Conservation (phyloP, 2,888 invertebrate genomes). For the Helicoverpa assulta region DNA sequence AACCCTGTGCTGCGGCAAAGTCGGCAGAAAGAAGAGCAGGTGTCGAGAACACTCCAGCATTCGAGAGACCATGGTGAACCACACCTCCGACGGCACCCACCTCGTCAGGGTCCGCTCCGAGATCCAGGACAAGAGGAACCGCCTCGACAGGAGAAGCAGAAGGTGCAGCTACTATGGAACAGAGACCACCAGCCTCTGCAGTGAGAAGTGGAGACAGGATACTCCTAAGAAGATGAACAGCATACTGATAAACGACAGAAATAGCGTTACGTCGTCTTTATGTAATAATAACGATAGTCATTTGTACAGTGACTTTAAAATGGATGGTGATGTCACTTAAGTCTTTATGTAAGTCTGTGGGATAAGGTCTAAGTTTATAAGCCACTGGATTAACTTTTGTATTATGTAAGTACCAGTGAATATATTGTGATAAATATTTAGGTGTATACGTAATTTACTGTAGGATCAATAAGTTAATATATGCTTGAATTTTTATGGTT, state of each 20-base stretch:
- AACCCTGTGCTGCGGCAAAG: slow-evolving; percentile 92
- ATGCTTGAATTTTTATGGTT: not conserved
- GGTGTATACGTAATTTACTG: not conserved
- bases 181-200: slow-evolving; percentile 74
- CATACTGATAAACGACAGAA: slow-evolving; percentile 64
- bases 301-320: slow-evolving; percentile 62
- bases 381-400: not conserved
- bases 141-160: slow-evolving; percentile 63
- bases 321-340: slow-evolving; percentile 63
- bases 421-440: not conserved
- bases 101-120: slow-evolving; percentile 83
- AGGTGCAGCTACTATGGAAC: slow-evolving; percentile 75
- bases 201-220: slow-evolving; percentile 75
- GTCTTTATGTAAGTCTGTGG: not conserved
- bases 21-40: slow-evolving; percentile 82
- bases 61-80: slow-evolving; percentile 90
- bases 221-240: slow-evolving; percentile 68
- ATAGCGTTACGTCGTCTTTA: slow-evolving; percentile 60
- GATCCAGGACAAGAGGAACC: slow-evolving; percentile 67
- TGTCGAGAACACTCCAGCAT: slow-evolving; percentile 91
- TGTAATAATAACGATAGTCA: slow-evolving; percentile 76
- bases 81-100: slow-evolving; percentile 83
- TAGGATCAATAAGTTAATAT: not conserved
- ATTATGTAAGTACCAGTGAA: not conserved
- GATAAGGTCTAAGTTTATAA: not conserved